phyloP scores from a whole-genome alignment of 1,140 invertebrate genomes.

The Dendrolimus punctatus region DNA sequence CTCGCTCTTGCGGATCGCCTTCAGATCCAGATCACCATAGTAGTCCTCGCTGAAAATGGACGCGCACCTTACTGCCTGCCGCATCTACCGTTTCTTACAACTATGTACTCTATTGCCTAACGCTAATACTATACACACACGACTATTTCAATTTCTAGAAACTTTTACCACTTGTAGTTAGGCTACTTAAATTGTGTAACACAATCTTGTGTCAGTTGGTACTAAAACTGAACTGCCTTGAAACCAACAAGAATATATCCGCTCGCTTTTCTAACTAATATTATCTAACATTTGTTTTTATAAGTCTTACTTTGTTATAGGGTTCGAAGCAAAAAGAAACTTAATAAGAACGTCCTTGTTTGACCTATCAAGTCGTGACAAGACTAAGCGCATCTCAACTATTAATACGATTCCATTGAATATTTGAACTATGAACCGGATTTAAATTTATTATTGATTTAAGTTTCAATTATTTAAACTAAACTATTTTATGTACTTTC shows the following conservation, averaged over 20 bases:
- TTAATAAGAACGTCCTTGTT: slow-evolving; percentile 17
- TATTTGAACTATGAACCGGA: slow-evolving; percentile 25
- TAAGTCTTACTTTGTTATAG: slow-evolving; percentile 16
- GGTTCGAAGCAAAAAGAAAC: slow-evolving; percentile 21
- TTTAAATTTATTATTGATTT: slow-evolving; percentile 20
- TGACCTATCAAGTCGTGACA: slow-evolving; percentile 20
- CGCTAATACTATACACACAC: slow-evolving; percentile 31
- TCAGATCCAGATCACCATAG: slow-evolving; percentile 94
- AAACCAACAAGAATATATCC: slow-evolving; percentile 55
- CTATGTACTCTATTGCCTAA: slow-evolving; percentile 23
- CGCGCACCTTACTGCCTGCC: slow-evolving; percentile 61
- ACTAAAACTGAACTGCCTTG: slow-evolving; percentile 61
- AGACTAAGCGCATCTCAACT: slow-evolving; percentile 21
- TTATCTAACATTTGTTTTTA: slow-evolving; percentile 39
- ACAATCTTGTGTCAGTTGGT: slow-evolving; percentile 43
- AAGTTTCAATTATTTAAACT: too few species aligned
- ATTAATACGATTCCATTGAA: slow-evolving; percentile 23
- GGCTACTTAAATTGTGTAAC: slow-evolving; percentile 59
- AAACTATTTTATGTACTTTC: neutral
- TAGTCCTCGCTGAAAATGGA: slow-evolving; percentile 89
- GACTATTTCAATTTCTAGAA: slow-evolving; percentile 48
- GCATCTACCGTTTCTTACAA: slow-evolving; percentile 35
- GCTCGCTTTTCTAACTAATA: slow-evolving; percentile 46
- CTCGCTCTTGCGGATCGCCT: slow-evolving; percentile 93
- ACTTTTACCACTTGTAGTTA: slow-evolving; percentile 46